Percentiles rank a stretch among this genome's conserved stretches.
phyloP scores from a whole-genome alignment of 2,113 vertebrate species.

The Mystacornis crossleyi region DNA sequence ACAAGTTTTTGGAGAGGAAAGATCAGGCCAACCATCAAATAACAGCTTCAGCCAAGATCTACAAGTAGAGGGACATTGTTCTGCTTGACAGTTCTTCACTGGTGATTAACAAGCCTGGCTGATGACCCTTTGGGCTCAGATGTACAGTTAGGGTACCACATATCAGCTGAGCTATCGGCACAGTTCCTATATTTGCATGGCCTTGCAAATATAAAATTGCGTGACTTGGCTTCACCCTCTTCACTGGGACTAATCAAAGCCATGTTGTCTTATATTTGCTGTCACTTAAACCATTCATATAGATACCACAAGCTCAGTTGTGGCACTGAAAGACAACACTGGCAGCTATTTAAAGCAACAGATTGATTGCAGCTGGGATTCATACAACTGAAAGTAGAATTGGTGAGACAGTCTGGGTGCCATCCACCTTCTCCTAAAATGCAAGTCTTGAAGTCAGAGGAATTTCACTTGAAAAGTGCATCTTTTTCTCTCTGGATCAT shows the following conservation, averaged over 20 bases:
- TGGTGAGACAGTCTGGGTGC: neutral
- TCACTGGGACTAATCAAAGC: constrained; percentile 25
- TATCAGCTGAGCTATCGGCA: neutral
- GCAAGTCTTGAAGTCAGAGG: neutral
- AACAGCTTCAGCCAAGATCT: constrained; percentile 25
- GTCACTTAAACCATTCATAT: neutral
- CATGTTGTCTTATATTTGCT: neutral
- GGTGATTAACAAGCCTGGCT: constrained; percentile 30
- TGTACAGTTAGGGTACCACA: neutral
- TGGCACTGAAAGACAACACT: neutral
- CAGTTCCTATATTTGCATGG: neutral
- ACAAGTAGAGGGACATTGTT: constrained; percentile 24
- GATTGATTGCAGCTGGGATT: neutral
- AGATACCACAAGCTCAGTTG: neutral
- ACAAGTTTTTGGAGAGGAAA: constrained; percentile 44
- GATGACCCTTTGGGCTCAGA: constrained; percentile 24
- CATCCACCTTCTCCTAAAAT: neutral
- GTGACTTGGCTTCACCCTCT: neutral
- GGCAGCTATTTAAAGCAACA: neutral
- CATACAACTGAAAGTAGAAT: neutral
- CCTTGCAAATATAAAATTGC: neutral
- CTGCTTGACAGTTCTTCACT: neutral
- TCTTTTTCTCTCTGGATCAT: neutral
- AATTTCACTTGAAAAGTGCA: neutral
- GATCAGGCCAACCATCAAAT: neutral